Percentiles rank a stretch among this genome's conserved stretches.
Conservation (phyloP, 2,113 vertebrate genomes). For the Salvator merianae region DNA sequence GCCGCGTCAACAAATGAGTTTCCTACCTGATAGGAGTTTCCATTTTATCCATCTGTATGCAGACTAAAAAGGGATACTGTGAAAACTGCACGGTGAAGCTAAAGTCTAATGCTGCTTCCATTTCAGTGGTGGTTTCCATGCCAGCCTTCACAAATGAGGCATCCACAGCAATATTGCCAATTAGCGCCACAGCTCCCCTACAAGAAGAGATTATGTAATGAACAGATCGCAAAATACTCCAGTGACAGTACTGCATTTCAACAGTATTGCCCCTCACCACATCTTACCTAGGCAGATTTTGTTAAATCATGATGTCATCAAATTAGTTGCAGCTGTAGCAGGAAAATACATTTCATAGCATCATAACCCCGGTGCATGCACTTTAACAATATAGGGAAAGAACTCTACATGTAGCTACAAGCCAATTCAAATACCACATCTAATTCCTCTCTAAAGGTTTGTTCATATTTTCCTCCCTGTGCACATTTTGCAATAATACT, state of each 20-base stretch:
- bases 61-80: slow-evolving; percentile 95
- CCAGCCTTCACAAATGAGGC: slow-evolving; percentile 86
- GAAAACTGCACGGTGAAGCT: slow-evolving; percentile 97
- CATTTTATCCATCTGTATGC: slow-evolving; percentile 93
- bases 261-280: not conserved
- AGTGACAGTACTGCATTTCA: not conserved
- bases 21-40: slow-evolving; percentile 88
- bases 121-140: slow-evolving; percentile 85
- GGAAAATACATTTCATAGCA: not conserved
- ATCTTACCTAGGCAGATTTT: too few species aligned
- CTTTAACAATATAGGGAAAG: not conserved
- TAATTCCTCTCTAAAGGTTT: too few species aligned
- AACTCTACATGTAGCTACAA: not conserved
- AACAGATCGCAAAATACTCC: slow-evolving; percentile 3
- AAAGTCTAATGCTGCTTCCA: slow-evolving; percentile 86
- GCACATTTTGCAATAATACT: too few species aligned
- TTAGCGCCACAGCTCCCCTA: slow-evolving; percentile 82
- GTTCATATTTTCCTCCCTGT: too few species aligned
- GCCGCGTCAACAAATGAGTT: not conserved
- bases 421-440: too few species aligned
- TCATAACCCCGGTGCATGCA: not conserved
- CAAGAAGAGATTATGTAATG: slow-evolving; percentile 37
- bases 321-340: not conserved
- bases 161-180: slow-evolving; percentile 87
- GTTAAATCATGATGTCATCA: not conserved